phyloP scores from a whole-genome alignment of 1,140 invertebrate species.

The Cherax destructor region DNA sequence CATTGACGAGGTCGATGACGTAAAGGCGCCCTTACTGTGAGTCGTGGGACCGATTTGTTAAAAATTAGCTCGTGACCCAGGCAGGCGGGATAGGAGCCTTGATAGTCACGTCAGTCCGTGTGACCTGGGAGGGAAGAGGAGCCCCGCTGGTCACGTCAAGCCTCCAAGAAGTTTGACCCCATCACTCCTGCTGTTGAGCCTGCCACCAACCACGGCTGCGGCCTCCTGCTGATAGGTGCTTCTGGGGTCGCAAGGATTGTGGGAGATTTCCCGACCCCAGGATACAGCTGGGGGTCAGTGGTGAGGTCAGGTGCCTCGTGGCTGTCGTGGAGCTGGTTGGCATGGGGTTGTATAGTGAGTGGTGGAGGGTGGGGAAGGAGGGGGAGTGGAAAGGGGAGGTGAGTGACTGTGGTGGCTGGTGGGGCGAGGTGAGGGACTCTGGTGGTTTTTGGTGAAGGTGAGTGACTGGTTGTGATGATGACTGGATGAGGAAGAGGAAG shows the following conservation, averaged over 20 bases:
- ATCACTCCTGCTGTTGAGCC: neutral
- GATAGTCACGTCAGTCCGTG: no score
- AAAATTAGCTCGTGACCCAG: slow-evolving; percentile 62
- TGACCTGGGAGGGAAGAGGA: neutral
- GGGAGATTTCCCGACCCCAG: slow-evolving; percentile 17
- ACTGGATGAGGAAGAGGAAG: neutral
- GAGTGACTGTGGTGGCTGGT: neutral
- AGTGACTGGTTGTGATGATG: neutral
- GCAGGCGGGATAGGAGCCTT: neutral
- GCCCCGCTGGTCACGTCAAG: slow-evolving; percentile 48
- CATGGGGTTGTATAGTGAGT: slow-evolving; percentile 1
- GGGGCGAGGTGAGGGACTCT: neutral
- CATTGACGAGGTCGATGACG: slow-evolving; percentile 16
- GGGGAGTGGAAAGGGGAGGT: neutral
- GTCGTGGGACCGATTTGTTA: slow-evolving; percentile 59
- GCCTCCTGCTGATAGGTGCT: neutral
- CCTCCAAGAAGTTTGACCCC: slow-evolving; percentile 40
- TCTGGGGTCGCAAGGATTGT: slow-evolving; percentile 5
- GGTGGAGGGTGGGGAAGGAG: neutral
- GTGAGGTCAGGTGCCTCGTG: slow-evolving; percentile 12
- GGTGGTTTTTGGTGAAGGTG: neutral
- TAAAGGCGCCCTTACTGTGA: slow-evolving; percentile 25
- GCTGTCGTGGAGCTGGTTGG: neutral
- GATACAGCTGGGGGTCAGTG: slow-evolving; percentile 31
- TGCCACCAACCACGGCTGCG: neutral